Conservation (phyloP, 2,888 invertebrate genomes). For the Sericinus montela region DNA sequence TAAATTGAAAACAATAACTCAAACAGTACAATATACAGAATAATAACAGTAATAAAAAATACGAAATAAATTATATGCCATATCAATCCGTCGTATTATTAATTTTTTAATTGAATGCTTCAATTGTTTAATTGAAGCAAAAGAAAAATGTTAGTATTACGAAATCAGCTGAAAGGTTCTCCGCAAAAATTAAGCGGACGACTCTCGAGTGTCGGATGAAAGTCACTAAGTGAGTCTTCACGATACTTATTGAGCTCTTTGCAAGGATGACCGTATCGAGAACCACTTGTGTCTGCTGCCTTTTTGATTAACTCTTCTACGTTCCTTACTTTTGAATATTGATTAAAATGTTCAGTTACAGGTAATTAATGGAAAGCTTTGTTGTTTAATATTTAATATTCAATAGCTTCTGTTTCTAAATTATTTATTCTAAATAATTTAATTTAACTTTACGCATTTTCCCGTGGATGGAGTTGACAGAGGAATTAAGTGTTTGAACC, state of each 20-base stretch:
- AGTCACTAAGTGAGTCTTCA: constrained; percentile 13
- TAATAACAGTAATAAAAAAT: too few relatives aligned
- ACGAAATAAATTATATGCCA: too few relatives aligned
- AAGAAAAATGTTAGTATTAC: neutral
- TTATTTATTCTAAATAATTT: too few relatives aligned
- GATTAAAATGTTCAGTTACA: neutral
- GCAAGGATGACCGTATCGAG: constrained; percentile 33
- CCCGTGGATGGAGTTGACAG: too few relatives aligned
- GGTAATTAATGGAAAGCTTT: neutral
- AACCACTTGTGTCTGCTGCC: constrained; percentile 24
- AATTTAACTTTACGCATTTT: too few relatives aligned
- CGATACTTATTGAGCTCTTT: constrained; percentile 26
- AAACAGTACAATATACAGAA: too few relatives aligned
- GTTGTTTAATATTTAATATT: too few relatives aligned
- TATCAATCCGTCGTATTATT: too few relatives aligned
- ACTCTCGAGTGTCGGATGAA: constrained; percentile 20
- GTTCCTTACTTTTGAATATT: neutral
- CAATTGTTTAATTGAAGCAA: constrained; percentile 3
- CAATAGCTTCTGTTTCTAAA: too few relatives aligned
- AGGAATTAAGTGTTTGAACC: too few relatives aligned
- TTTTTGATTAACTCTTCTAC: constrained; percentile 9
- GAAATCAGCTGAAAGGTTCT: constrained; percentile 10
- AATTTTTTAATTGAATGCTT: neutral
- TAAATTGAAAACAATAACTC: too few relatives aligned
- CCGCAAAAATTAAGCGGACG: constrained; percentile 10